These are phyloP conservation scores for Rhagoletis zephyria DNA, from an alignment of 1,140 invertebrate species.

Conservation along the genomic window DNA sequence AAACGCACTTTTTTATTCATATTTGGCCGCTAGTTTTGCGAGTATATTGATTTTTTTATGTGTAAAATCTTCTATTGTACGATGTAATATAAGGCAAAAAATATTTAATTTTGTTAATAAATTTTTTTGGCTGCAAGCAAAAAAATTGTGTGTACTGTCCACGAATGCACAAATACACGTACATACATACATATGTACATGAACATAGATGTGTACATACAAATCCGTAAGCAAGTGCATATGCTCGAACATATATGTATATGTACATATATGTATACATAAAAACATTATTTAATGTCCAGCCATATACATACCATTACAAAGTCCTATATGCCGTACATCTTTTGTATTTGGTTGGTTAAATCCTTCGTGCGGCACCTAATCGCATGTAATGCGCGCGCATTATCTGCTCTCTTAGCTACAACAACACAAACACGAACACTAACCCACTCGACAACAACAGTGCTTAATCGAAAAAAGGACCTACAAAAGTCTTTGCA, in stretches of 20 bases:
- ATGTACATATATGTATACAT: not conserved
- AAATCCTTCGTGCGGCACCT: constrained; percentile 70
- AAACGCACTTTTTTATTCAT: too few species aligned
- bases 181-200: too few species aligned
- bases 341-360: constrained; percentile 67
- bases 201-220: too few species aligned
- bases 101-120: too few species aligned
- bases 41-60: too few species aligned
- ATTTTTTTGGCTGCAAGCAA: too few species aligned
- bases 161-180: too few species aligned
- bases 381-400: constrained; percentile 74
- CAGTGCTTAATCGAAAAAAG: not conserved
- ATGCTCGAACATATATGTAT: not conserved
- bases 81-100: too few species aligned
- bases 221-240: not conserved
- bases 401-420: constrained; percentile 73
- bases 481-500: constrained; percentile 21
- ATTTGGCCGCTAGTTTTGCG: too few species aligned
- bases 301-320: not conserved
- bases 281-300: too few species aligned
- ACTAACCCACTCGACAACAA: constrained; percentile 1
- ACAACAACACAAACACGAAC: constrained; percentile 7
- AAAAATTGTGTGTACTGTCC: too few species aligned
- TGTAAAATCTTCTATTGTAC: too few species aligned
- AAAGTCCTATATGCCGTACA: not conserved